These are phyloP conservation scores for Megalopta genalis DNA, from an alignment of 1,140 invertebrate species.

Conservation along the genomic window DNA sequence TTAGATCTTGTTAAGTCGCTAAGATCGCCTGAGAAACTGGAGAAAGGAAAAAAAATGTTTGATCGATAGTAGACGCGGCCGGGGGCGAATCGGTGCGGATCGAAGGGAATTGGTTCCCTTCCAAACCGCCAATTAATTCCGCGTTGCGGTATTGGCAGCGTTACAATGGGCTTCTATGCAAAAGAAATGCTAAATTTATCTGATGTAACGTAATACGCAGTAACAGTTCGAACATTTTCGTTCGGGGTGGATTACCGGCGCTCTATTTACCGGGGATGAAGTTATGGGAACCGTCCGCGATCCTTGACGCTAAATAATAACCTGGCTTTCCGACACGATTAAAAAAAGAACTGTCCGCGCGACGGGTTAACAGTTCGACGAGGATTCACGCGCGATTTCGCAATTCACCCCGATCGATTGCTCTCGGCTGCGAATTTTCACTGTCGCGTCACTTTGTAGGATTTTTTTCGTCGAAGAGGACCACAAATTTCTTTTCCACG, in stretches of 20 bases:
- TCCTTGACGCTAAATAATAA: too few relatives aligned
- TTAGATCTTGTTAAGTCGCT: too few relatives aligned
- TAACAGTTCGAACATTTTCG: conserved; percentile 53
- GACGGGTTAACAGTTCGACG: too few relatives aligned
- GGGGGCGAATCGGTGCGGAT: conserved; percentile 11
- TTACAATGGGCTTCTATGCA: conserved; percentile 71
- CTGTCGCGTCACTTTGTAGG: too few relatives aligned
- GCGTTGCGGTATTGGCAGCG: conserved; percentile 75
- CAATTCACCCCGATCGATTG: too few relatives aligned
- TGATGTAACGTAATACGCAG: conserved; percentile 78
- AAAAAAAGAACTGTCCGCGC: too few relatives aligned
- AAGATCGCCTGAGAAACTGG: too few relatives aligned
- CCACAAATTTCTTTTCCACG: too few relatives aligned
- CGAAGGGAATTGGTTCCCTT: conserved; percentile 70
- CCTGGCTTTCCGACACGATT: too few relatives aligned
- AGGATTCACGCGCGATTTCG: too few relatives aligned
- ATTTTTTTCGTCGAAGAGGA: too few relatives aligned
- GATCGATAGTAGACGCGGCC: not conserved
- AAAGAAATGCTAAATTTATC: conserved; percentile 80
- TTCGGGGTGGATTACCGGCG: conserved; percentile 27
- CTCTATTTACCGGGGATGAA: conserved; percentile 42
- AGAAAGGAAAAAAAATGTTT: not conserved
- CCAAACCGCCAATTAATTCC: conserved; percentile 77
- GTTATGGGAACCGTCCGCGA: conserved; percentile 1
- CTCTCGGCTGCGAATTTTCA: too few relatives aligned